A percentile compares a stretch with the other conserved stretches of the same genome.
These are phyloP conservation scores for Dione vanillae DNA, from an alignment of 2,888 invertebrate genomes.

Conservation along the genomic window DNA sequence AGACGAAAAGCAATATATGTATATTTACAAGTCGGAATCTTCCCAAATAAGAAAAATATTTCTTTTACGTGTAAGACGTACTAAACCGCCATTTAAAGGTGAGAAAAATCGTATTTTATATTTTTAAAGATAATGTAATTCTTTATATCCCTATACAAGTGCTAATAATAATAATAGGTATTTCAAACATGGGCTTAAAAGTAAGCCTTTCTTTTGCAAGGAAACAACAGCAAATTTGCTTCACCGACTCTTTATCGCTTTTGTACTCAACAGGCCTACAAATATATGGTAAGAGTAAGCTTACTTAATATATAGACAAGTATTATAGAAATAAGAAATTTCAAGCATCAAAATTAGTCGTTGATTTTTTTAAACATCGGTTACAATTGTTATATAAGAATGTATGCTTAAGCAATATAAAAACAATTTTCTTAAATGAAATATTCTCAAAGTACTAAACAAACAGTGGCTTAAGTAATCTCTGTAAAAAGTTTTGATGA, in stretches of 20 bases:
- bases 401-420: no score
- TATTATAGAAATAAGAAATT: no score
- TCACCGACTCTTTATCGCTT: constrained; percentile 14
- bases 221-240: not conserved
- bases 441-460: not conserved
- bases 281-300: not conserved
- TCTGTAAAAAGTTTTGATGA: constrained; percentile 45
- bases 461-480: constrained; percentile 3
- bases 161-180: not conserved
- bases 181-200: not conserved
- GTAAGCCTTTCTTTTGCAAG: constrained; percentile 16
- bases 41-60: not conserved
- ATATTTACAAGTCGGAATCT: no score
- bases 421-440: not conserved
- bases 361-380: no score
- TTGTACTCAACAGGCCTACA: not conserved
- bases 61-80: no score
- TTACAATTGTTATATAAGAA: no score
- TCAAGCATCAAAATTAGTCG: no score
- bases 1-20: no score
- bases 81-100: no score
- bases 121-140: not conserved
- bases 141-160: not conserved
- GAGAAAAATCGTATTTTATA: not conserved
- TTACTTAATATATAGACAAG: no score